Conservation (phyloP, 2,113 vertebrate genomes). For the Scortum barcoo region DNA sequence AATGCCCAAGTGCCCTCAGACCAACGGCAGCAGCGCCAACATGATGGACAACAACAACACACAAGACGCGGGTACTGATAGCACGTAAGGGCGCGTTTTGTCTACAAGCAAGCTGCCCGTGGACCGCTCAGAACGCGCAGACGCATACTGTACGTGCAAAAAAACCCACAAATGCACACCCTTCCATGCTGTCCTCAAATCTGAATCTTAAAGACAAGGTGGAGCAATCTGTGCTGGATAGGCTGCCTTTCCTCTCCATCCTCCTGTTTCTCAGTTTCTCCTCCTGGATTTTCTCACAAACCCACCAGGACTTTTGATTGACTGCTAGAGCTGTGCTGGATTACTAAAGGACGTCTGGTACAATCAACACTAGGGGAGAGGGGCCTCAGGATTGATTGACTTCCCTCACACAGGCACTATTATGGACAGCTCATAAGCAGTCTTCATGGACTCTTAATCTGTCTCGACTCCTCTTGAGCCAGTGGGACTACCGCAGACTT, state of each 20-base stretch:
- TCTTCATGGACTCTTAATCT: neutral
- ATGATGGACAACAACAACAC: conserved; percentile 60
- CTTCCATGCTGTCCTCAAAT: conserved; percentile 25
- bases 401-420: conserved; percentile 28
- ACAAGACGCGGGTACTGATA: conserved; percentile 71
- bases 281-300: conserved; percentile 35
- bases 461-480: conserved; percentile 35
- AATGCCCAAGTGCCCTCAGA: conserved; percentile 75
- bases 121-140: neutral
- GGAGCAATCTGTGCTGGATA: conserved; percentile 67
- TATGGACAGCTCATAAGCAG: conserved; percentile 14
- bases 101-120: conserved; percentile 8
- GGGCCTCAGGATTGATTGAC: conserved; percentile 31
- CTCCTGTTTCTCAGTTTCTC: conserved; percentile 11
- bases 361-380: conserved; percentile 75
- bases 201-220: conserved; percentile 19
- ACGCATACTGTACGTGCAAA: conserved; percentile 19
- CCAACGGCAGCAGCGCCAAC: conserved; percentile 43
- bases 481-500: conserved; percentile 31
- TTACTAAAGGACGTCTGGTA: conserved; percentile 53
- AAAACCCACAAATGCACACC: conserved; percentile 6
- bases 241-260: conserved; percentile 52
- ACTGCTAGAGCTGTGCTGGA: conserved; percentile 64
- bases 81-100: conserved; percentile 59
- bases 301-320: neutral